Evolutionary conservation across 2,113 vertebrate genomes (phyloP).

Genomic region (Corvus cornix): DNA sequence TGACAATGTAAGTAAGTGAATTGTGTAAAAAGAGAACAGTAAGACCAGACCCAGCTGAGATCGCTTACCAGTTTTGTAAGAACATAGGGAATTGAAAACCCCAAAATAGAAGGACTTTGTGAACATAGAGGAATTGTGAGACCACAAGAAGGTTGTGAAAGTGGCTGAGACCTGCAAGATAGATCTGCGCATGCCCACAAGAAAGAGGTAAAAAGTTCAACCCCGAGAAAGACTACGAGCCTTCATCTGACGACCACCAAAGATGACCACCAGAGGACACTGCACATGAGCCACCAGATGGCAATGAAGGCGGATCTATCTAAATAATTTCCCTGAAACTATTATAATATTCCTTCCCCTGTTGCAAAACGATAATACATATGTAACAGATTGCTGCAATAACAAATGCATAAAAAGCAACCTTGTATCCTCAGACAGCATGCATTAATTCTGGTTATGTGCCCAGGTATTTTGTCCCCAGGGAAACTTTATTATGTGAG

Average conservation of each 20-base stretch:
- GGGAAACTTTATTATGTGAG: not conserved
- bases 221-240: not conserved
- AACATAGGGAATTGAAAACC: not conserved
- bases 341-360: not conserved
- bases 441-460: not conserved
- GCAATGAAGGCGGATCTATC: not conserved
- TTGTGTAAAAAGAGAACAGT: not conserved
- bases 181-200: not conserved
- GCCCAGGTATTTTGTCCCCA: not conserved
- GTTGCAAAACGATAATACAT: not conserved
- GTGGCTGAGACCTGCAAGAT: not conserved
- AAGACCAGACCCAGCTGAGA: not conserved
- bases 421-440: not conserved
- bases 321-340: not conserved
- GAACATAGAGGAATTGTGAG: not conserved
- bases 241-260: not conserved
- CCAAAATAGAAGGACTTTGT: not conserved
- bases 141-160: not conserved
- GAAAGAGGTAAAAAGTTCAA: not conserved
- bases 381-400: not conserved
- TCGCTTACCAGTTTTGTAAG: not conserved
- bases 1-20: not conserved
- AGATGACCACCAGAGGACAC: not conserved
- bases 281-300: not conserved
- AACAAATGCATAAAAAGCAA: not conserved